Evolutionary conservation across 2,797 vertebrate genomes (phyloP).

Genomic region (Schizopygopsis malacanthus): DNA sequence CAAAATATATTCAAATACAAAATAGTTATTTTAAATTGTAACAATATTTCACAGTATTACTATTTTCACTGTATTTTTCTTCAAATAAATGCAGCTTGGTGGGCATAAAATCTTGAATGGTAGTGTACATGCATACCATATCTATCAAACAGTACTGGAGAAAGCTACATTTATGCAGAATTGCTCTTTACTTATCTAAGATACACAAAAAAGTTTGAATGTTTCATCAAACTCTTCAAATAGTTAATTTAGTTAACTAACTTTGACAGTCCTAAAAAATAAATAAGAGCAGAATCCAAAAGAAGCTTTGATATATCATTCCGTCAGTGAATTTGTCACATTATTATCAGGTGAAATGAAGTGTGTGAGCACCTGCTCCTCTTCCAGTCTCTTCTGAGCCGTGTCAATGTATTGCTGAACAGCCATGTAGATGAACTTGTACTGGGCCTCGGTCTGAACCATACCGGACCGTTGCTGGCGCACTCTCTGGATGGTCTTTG

Average conservation of each 20-base stretch:
- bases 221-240: not conserved
- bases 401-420: conserved; percentile 86
- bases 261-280: not conserved
- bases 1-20: not conserved
- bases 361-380: conserved; percentile 80
- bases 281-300: not conserved
- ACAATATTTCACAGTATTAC: not conserved
- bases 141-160: not conserved
- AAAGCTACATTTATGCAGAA: not conserved
- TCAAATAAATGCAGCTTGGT: not conserved
- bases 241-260: not conserved
- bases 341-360: conserved; percentile 2
- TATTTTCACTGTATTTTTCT: not conserved
- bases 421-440: conserved; percentile 90
- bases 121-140: not conserved
- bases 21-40: not conserved
- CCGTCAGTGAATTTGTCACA: not conserved
- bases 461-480: conserved; percentile 86
- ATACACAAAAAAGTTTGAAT: not conserved
- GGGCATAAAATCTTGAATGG: not conserved
- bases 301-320: not conserved
- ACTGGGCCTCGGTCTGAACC: conserved; percentile 91
- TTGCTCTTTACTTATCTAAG: not conserved
- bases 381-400: conserved; percentile 83
- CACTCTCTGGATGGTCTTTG: conserved; percentile 88